A percentile compares a stretch with the other conserved stretches of the same genome.
phyloP scores from a whole-genome alignment of 2,797 vertebrate genomes.

The Myotis vivesi region DNA sequence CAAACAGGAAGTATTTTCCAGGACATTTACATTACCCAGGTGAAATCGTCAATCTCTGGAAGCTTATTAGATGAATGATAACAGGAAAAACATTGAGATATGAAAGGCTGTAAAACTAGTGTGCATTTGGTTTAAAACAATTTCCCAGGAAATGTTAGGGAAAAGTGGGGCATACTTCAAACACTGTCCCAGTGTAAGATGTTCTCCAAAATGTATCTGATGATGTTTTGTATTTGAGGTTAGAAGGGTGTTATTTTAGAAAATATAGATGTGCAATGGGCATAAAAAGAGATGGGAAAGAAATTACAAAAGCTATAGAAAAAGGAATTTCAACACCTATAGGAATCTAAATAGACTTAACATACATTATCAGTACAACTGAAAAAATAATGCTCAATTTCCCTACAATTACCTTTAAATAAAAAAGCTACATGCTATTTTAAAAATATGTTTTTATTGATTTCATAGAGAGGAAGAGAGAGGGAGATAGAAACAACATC shows the following conservation, averaged over 20 bases:
- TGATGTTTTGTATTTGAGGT: slow-evolving; percentile 21
- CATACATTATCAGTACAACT: not conserved
- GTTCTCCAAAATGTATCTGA: slow-evolving; percentile 1
- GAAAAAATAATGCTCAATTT: not conserved
- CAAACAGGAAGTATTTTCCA: not conserved
- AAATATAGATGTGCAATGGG: not conserved
- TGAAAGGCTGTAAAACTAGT: not conserved
- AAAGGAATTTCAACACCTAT: not conserved
- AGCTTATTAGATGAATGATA: not conserved
- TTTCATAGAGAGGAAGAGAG: no score
- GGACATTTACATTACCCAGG: not conserved
- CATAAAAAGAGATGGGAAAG: not conserved
- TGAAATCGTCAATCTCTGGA: not conserved
- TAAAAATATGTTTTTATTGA: no score
- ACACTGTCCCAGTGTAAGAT: not conserved
- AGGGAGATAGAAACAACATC: no score
- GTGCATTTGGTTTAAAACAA: not conserved
- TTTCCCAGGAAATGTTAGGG: not conserved
- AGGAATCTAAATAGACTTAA: slow-evolving; percentile 32
- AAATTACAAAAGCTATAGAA: slow-evolving; percentile 30
- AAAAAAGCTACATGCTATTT: not conserved
- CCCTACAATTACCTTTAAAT: slow-evolving; percentile 4
- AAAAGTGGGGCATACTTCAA: not conserved
- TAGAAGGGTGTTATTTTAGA: slow-evolving; percentile 1
- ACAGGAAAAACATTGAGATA: not conserved